Conservation (phyloP, 2,113 vertebrate genomes). For the Epinephelus fuscoguttatus region DNA sequence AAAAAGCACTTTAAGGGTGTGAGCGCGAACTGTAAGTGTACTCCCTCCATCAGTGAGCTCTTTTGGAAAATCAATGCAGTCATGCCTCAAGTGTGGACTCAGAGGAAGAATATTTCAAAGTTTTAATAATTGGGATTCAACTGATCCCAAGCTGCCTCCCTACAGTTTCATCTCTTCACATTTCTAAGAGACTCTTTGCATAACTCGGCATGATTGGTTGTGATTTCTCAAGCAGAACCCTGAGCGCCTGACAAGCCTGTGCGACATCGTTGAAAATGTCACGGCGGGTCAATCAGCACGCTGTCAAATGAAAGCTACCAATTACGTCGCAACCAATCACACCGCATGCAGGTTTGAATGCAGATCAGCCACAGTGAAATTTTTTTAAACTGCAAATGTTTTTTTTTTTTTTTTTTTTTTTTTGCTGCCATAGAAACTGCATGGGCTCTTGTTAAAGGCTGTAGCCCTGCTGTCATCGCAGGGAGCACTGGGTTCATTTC, state of each 20-base stretch:
- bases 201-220: constrained; percentile 69
- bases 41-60: constrained; percentile 39
- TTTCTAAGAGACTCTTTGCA: constrained; percentile 64
- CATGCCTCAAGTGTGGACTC: constrained; percentile 49
- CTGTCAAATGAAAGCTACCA: constrained; percentile 53
- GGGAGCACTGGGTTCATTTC: constrained; percentile 11
- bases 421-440: constrained; percentile 9
- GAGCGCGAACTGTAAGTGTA: constrained; percentile 12
- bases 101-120: constrained; percentile 46
- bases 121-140: constrained; percentile 58
- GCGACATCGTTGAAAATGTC: constrained; percentile 57
- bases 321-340: constrained; percentile 66
- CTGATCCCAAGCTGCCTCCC: constrained; percentile 40
- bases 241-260: constrained; percentile 34
- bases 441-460: not conserved
- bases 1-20: constrained; percentile 39
- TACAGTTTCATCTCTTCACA: constrained; percentile 42
- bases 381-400: not conserved
- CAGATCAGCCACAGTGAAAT: constrained; percentile 18
- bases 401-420: not conserved
- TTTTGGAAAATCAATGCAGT: constrained; percentile 60
- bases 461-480: not conserved
- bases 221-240: constrained; percentile 66
- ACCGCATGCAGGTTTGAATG: constrained; percentile 16
- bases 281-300: constrained; percentile 58